Evolutionary conservation across 2,888 invertebrate species (phyloP), one percentile per base, ranked within the genome.

Genomic region (Macroteleia sp.): DNA sequence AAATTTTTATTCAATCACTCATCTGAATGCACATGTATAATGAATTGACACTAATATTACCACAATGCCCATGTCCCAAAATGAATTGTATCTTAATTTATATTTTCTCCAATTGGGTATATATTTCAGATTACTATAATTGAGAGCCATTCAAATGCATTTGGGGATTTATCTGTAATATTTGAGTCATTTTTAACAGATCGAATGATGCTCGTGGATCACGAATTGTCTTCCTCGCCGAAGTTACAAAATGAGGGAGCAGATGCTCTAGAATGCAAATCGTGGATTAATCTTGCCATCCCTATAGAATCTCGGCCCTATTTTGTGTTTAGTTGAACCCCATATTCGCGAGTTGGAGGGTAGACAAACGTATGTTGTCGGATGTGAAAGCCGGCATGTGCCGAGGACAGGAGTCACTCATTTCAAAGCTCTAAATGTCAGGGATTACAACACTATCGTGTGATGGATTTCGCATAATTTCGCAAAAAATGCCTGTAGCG

Each of bases 191-290:
- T 78, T 74, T 74, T 78, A 73, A 74, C 66, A 74, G 57, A 50
- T 74, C 52, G 14, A 22, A 32, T 39, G 59, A 64, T 57, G 54
- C 76, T 81, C 75, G 22, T 54, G 73, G 80, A 79, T 80, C 82
- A 78, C 56, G 71, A 75, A 80, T 78, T 80, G 79, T 79, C 76
- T 82, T 79, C 66, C 69, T 67, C 73, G 42, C 14, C 22, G 71
- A 28, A 74, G 75, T 64, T 75, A 59, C 75, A 64, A 77, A 61
- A 59, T 67, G 83, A 84, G 88, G 82, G 84, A 89, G 89, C 91
- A 91, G 91, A 91, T 90, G 91, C 89, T 89, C 81, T 83, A 85
- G 88, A 88, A 91, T 91, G 91, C 90, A 91, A 91, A 91, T 91
- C 90, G 88, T 82, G 90, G 88, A 90, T 91, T 91, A 91, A 91